Evolutionary conservation across 2,113 vertebrate genomes (phyloP), one percentile per base, ranked within the genome.

Genomic region (Calidris pugnax): DNA sequence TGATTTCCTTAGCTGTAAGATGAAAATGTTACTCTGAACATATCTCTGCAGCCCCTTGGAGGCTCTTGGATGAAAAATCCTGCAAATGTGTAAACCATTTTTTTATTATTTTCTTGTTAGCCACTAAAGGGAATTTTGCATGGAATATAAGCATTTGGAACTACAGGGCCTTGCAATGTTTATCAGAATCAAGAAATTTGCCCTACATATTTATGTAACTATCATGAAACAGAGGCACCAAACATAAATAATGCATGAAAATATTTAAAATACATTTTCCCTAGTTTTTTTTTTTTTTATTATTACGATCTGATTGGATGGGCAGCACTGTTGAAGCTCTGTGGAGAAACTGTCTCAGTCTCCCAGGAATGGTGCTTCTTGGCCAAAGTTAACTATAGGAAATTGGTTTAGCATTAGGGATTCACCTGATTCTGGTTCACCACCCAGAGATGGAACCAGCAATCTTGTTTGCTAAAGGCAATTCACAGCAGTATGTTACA

Each of bases 1-100:
- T 95, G 71, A 87, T 93, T 91, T 95, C 67, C 71, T 72, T 79
- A 66, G 67, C 66, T 91, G 5, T 78, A 75, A 87, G 75, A 94
- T 59, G 77, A 81, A 94, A 90, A 93, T 43, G 47, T 83, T 85
- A 14, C 69, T 64, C 7, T 43, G 53, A 79, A 80, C 19, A 15
- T 62, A 66, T 59, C 41, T 92, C 62, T 90, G 63, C 17, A 90
- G 23, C 28, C 51, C 79, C 78, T 87, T 87, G 59, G 88, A 93
- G 56, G 69, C n/a, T 81, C 45, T 73, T 85, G 78, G 69, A 95
- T 87, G 73, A 95, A 95, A 94, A 10, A 45, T 93, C 80, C 60
- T 78, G 39, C 81, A 78, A 88, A 89, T 85, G 30, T 89, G 4
- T 56, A 88, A 90, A 57, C 35, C 8, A 30, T 53, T 43, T 66